Evolutionary conservation across 2,797 vertebrate genomes (phyloP).

Genomic region (Lacerta agilis): DNA sequence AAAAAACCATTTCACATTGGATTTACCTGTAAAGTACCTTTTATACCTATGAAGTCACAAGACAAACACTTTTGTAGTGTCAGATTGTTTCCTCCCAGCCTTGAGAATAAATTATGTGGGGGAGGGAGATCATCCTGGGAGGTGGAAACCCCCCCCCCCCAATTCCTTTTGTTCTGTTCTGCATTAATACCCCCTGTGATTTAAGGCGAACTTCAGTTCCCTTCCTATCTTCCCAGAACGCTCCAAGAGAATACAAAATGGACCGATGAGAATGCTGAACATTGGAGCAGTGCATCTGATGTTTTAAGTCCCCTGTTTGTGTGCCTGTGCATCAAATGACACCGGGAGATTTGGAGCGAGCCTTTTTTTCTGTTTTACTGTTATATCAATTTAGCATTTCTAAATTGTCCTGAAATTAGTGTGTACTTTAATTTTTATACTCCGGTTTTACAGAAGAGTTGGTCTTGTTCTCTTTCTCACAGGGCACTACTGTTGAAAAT

Average conservation of each 20-base stretch:
- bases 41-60: neutral
- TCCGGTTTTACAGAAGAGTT: neutral
- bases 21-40: neutral
- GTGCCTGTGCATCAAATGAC: neutral
- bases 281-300: neutral
- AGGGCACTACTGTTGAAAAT: conserved; percentile 93
- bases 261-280: neutral
- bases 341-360: neutral
- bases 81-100: neutral
- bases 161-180: neutral
- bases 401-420: neutral
- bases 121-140: neutral
- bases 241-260: neutral
- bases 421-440: neutral
- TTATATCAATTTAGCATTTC: neutral
- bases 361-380: neutral
- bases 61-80: neutral
- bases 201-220: neutral
- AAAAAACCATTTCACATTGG: neutral
- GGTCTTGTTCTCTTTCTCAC: conserved; percentile 47
- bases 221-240: neutral
- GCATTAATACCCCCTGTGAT: neutral
- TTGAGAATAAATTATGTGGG: neutral
- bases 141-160: neutral
- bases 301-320: neutral